Evolutionary conservation across 2,888 invertebrate species (phyloP).

Genomic region (Amblyteles armatorius): DNA sequence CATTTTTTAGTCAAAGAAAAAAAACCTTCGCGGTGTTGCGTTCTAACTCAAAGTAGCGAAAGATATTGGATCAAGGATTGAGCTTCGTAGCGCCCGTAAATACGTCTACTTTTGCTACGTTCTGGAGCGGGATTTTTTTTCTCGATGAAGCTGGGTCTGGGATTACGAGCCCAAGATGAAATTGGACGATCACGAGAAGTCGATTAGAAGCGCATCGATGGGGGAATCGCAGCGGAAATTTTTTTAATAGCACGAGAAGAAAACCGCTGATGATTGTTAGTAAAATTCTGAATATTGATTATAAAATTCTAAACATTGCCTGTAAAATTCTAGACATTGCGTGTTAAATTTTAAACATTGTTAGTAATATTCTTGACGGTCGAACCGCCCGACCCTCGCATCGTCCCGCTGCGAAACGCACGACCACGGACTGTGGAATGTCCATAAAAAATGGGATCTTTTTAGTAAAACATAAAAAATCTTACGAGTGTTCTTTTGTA

Average conservation of each 20-base stretch:
- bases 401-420: constrained; percentile 89
- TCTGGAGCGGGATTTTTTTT: neutral
- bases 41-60: neutral
- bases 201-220: neutral
- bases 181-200: constrained; percentile 6
- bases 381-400: constrained; percentile 89
- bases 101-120: neutral
- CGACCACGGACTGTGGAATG: constrained; percentile 88
- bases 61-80: constrained; percentile 1
- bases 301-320: too few species aligned
- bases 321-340: too few species aligned
- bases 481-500: too few species aligned
- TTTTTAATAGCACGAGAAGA: too few species aligned
- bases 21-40: neutral
- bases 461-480: neutral
- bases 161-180: neutral
- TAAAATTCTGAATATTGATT: too few species aligned
- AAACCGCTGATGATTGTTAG: too few species aligned
- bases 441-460: constrained; percentile 64
- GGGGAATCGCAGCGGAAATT: neutral
- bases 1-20: neutral
- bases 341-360: too few species aligned
- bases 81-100: neutral
- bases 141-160: neutral
- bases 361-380: constrained; percentile 85